Evolutionary conservation across 2,888 invertebrate species (phyloP).

Genomic region (Ectemnius lituratus): DNA sequence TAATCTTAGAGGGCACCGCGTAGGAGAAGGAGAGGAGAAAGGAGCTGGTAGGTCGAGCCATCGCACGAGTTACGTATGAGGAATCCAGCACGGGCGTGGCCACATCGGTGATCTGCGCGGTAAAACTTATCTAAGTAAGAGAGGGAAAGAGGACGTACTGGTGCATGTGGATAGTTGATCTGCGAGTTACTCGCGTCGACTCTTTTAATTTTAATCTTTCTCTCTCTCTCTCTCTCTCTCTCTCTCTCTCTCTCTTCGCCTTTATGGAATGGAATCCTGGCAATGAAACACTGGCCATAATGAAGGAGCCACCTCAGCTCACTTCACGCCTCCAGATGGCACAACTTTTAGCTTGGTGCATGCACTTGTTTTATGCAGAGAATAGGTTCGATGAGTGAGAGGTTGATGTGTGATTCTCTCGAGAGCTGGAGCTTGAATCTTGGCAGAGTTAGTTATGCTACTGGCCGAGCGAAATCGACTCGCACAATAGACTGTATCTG

Average conservation of each 20-base stretch:
- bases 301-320: slow-evolving; percentile 44
- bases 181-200: slow-evolving; percentile 14
- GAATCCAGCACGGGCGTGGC: slow-evolving; percentile 78
- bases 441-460: too few relatives aligned
- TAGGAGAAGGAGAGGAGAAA: slow-evolving; percentile 66
- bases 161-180: background rate
- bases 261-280: slow-evolving; percentile 12
- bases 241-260: too few relatives aligned
- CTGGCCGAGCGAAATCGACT: too few relatives aligned
- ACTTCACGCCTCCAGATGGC: slow-evolving; percentile 2
- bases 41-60: slow-evolving; percentile 77
- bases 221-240: too few relatives aligned
- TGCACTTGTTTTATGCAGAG: background rate
- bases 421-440: too few relatives aligned
- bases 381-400: too few relatives aligned
- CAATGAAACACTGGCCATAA: slow-evolving; percentile 51
- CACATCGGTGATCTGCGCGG: slow-evolving; percentile 70
- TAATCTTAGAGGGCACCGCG: slow-evolving; percentile 68
- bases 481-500: too few relatives aligned
- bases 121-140: slow-evolving; percentile 57
- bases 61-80: slow-evolving; percentile 78
- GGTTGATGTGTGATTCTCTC: too few relatives aligned
- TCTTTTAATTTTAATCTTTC: slow-evolving; percentile 12
- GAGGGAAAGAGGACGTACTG: slow-evolving; percentile 7
- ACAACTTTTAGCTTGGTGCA: slow-evolving; percentile 41